A percentile compares a stretch with the other conserved stretches of the same genome.
These are phyloP conservation scores for Antheraea yamamai DNA, from an alignment of 2,888 invertebrate species.

Conservation along the genomic window DNA sequence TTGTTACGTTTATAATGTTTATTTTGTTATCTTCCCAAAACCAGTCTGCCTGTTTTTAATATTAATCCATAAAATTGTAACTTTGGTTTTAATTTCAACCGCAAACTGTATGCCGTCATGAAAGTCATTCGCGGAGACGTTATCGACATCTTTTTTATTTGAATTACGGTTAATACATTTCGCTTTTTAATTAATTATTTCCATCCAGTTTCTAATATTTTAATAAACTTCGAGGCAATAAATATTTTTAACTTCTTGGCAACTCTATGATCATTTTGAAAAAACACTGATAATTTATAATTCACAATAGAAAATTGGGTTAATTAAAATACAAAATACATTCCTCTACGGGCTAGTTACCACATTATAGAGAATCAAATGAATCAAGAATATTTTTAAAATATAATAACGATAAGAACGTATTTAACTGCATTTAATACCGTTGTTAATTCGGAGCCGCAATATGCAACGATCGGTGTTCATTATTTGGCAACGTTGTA, in stretches of 20 bases:
- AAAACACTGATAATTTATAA: background rate
- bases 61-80: background rate
- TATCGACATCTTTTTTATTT: background rate
- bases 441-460: slow-evolving; percentile 13
- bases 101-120: background rate
- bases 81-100: background rate
- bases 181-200: background rate
- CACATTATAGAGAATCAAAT: no score
- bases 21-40: background rate
- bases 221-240: background rate
- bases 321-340: no score
- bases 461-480: slow-evolving; percentile 31
- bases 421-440: background rate
- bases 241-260: background rate
- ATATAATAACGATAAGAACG: no score
- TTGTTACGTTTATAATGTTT: background rate
- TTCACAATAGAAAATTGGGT: no score
- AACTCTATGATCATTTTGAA: background rate
- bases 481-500: slow-evolving; percentile 48
- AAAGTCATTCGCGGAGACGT: background rate
- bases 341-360: no score
- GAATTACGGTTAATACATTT: background rate
- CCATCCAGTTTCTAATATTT: background rate
- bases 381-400: no score
- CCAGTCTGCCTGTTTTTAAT: background rate